Evolutionary conservation across 2,113 vertebrate genomes (phyloP), one percentile per base, ranked within the genome.

Genomic region (Pleuronectes platessa): DNA sequence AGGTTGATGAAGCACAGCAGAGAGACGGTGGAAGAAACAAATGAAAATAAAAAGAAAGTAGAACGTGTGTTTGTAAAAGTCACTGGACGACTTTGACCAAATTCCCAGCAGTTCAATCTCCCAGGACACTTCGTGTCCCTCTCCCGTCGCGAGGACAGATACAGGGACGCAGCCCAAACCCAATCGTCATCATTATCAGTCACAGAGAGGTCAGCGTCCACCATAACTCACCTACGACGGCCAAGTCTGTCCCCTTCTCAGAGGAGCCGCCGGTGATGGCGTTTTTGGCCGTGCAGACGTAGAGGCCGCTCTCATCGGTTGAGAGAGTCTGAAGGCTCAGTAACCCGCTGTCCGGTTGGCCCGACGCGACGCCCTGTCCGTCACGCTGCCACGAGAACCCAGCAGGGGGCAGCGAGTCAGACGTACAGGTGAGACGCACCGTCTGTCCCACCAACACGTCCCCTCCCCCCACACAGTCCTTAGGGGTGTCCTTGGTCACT

Each of bases 211-310:
- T 78, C 76, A 31, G 14, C 23, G 3, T 20, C 56, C 61, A 11
- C 65, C 84, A 71, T 79, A 64, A 93, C 93, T 93, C 91, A 94
- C 94, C 88, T 14, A 92, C 92, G n/a, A 95, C 3, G 10, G 81
- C 42, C 76, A 95, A 23, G 42, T 54, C 54, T 0, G 83, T 83
- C 37, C 78, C 81, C 83, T 92, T 92, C 71, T 54, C 23, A 0
- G 93, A 90, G 2, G 84, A 79, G 67, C 56, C 71, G 0, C 21
- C 66, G 0, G 94, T 93, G 78, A 94, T 62, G 61, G 17, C 2
- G 82, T 95, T 94, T 8, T 31, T 83, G 23, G 94, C 94, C 0
- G 31, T 61, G 86, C 94, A 95, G 54, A 64, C 42, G 31, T 93
- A 95, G 2, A 14, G 70, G 26, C 92, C 93, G 3, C 91, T 91